phyloP scores from a whole-genome alignment of 2,888 invertebrate species.

The Cheiracanthium punctorium region DNA sequence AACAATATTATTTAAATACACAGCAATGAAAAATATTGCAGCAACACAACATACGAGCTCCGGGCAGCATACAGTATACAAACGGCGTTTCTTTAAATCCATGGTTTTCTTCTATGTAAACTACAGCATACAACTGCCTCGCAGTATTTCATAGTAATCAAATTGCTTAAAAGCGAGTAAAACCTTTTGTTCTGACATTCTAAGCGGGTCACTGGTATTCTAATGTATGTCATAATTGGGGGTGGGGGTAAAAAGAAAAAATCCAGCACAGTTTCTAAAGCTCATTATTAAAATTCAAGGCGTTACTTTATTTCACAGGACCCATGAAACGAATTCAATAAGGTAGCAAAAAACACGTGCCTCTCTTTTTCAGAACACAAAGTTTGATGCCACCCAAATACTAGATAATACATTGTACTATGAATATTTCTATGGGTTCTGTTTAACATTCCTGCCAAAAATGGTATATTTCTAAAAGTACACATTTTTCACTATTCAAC shows the following conservation, averaged over 20 bases:
- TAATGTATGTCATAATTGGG: slow-evolving; percentile 37
- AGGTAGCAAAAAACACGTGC: background rate
- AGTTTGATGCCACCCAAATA: too few relatives aligned
- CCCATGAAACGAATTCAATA: background rate
- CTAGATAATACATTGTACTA: too few relatives aligned
- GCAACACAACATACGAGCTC: slow-evolving; percentile 40
- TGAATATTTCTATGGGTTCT: background rate
- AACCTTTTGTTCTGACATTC: slow-evolving; percentile 51
- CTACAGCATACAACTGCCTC: slow-evolving; percentile 51
- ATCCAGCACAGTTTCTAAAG: slow-evolving; percentile 46
- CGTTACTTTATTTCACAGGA: slow-evolving; percentile 13
- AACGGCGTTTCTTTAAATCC: slow-evolving; percentile 23
- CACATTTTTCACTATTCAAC: background rate
- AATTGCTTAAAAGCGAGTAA: slow-evolving; percentile 44
- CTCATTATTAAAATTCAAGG: slow-evolving; percentile 44
- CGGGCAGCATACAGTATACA: slow-evolving; percentile 57
- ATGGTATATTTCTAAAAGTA: background rate
- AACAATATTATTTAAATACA: background rate
- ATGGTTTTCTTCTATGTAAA: slow-evolving; percentile 28
- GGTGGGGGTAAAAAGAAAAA: slow-evolving; percentile 10
- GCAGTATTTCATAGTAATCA: slow-evolving; percentile 28
- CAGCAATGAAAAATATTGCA: background rate
- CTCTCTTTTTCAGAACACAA: too few relatives aligned
- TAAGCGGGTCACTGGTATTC: slow-evolving; percentile 45
- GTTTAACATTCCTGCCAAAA: background rate